A percentile compares a stretch with the other conserved stretches of the same genome.
These are phyloP conservation scores for Tineola bisselliella DNA, from an alignment of 2,888 invertebrate genomes.

Conservation along the genomic window DNA sequence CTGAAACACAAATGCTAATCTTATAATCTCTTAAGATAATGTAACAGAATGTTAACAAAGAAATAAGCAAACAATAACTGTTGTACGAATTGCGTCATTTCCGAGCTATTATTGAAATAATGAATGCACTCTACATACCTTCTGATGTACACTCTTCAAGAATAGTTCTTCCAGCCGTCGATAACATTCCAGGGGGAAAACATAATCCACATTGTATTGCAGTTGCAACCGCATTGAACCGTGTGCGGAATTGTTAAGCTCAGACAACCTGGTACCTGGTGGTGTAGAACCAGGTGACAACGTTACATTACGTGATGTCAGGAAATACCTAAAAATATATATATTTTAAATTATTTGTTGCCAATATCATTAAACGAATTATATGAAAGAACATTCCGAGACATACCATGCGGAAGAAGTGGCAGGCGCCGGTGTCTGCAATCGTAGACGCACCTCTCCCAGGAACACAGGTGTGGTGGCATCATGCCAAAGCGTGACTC, in stretches of 20 bases:
- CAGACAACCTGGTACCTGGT: conserved; percentile 76
- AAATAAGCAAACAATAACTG: too few species aligned
- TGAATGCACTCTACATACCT: conserved; percentile 46
- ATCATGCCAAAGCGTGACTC: conserved; percentile 89
- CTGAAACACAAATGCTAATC: conserved; percentile 40
- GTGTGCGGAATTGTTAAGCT: conserved; percentile 65
- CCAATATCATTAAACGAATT: too few species aligned
- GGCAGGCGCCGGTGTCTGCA: conserved; percentile 71
- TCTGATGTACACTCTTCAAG: conserved; percentile 74
- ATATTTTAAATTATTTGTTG: neutral
- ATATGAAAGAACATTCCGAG: too few species aligned
- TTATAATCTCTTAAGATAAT: neutral
- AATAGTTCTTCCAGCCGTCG: conserved; percentile 80
- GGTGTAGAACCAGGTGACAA: conserved; percentile 78
- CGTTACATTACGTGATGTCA: conserved; percentile 66
- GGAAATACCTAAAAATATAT: conserved; percentile 69
- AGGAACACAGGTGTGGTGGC: conserved; percentile 85
- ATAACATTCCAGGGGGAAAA: conserved; percentile 85
- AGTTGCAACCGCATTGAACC: conserved; percentile 87
- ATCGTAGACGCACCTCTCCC: conserved; percentile 85
- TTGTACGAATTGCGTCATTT: too few species aligned
- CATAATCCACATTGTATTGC: conserved; percentile 89
- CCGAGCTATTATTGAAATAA: too few species aligned
- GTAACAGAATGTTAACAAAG: too few species aligned
- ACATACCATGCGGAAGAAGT: conserved; percentile 76